phyloP scores from a whole-genome alignment of 2,113 vertebrate species.

The Thamnophis sirtalis region DNA sequence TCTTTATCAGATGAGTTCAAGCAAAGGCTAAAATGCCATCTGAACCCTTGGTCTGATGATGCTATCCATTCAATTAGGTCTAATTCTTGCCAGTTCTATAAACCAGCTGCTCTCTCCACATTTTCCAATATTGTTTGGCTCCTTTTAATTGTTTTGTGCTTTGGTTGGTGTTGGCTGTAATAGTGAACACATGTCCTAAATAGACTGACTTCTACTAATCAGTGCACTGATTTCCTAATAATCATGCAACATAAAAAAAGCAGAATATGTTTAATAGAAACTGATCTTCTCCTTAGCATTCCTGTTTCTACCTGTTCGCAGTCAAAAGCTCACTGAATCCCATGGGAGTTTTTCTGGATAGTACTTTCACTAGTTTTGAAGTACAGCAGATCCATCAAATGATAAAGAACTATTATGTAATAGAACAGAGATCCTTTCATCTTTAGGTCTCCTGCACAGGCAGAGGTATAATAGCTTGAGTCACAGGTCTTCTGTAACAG shows the following conservation, averaged over 20 bases:
- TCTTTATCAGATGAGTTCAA: neutral
- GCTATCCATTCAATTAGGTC: no score
- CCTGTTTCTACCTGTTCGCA: constrained; percentile 34
- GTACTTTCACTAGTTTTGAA: constrained; percentile 43
- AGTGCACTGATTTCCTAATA: no score
- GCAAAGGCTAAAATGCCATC: neutral
- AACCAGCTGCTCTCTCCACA: no score
- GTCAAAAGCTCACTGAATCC: constrained; percentile 47
- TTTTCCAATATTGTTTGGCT: neutral
- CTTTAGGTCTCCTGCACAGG: neutral
- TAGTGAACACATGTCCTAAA: neutral
- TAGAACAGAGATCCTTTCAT: neutral
- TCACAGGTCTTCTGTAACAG: neutral
- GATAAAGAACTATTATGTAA: neutral
- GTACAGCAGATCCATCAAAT: constrained; percentile 24
- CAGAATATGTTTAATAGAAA: neutral
- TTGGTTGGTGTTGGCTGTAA: neutral
- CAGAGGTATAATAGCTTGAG: neutral
- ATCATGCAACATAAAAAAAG: neutral
- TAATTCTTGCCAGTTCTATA: no score
- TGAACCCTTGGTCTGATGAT: neutral
- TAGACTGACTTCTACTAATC: neutral
- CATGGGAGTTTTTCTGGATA: constrained; percentile 40
- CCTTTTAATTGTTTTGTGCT: neutral
- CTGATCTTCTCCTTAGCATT: neutral